Evolutionary conservation across 2,888 invertebrate genomes (phyloP).

Genomic region (Platycnemis pennipes): DNA sequence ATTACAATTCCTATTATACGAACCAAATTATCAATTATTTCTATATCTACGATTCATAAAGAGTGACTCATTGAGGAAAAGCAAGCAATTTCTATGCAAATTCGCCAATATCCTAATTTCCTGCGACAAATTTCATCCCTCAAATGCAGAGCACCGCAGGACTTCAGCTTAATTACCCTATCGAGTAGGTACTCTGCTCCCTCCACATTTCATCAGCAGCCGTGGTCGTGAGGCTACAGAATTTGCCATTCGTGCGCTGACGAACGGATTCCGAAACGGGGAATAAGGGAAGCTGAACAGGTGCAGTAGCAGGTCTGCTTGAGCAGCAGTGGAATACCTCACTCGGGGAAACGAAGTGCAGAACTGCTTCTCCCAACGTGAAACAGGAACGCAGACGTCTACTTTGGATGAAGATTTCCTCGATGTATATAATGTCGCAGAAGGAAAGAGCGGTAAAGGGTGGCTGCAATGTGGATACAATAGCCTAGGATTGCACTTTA

Average conservation of each 20-base stretch:
- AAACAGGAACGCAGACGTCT: not conserved
- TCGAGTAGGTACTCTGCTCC: no score
- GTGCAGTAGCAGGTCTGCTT: not conserved
- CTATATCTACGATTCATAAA: no score
- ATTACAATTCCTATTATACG: no score
- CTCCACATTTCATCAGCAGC: not conserved
- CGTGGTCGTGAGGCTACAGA: no score
- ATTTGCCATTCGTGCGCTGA: not conserved
- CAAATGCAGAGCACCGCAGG: no score
- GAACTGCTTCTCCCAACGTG: not conserved
- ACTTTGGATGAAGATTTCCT: not conserved
- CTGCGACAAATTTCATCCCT: no score
- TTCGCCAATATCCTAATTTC: no score
- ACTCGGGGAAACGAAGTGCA: not conserved
- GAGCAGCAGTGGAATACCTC: not conserved
- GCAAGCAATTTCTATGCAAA: no score
- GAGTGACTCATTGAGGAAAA: no score
- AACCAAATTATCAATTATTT: no score
- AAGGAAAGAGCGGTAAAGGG: not conserved
- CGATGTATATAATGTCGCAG: not conserved
- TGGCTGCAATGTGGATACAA: not conserved
- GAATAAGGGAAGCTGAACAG: not conserved
- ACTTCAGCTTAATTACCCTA: no score
- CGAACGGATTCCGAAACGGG: not conserved
- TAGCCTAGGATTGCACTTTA: not conserved